Conservation (phyloP, 2,888 invertebrate species). For the Lithophane semibrunnea region DNA sequence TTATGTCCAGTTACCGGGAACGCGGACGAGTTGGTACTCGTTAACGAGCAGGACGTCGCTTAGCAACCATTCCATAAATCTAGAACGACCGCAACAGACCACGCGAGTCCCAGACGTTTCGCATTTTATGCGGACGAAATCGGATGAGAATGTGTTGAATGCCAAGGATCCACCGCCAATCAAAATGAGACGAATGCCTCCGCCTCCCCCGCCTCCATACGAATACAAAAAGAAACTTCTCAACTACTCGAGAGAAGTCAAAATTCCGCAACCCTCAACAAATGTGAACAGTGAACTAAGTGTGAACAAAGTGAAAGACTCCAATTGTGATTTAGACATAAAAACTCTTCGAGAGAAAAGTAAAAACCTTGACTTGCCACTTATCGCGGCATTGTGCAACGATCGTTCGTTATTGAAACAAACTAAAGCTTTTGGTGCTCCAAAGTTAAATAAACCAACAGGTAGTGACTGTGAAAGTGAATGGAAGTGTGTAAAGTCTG, state of each 20-base stretch:
- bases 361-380: constrained; percentile 96
- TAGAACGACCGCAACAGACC: constrained; percentile 92
- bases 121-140: constrained; percentile 93
- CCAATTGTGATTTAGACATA: constrained; percentile 92
- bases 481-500: constrained; percentile 84
- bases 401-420: constrained; percentile 97
- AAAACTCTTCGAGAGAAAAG: constrained; percentile 96
- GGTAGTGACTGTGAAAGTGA: constrained; percentile 87
- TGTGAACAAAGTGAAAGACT: constrained; percentile 82
- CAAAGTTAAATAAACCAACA: constrained; percentile 90
- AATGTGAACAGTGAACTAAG: constrained; percentile 77
- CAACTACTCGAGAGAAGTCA: constrained; percentile 86
- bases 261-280: constrained; percentile 72
- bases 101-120: constrained; percentile 87
- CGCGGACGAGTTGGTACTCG: constrained; percentile 92
- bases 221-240: constrained; percentile 89
- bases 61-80: constrained; percentile 91
- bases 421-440: constrained; percentile 96
- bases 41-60: constrained; percentile 90
- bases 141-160: constrained; percentile 95
- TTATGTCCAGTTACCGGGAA: constrained; percentile 92
- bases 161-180: constrained; percentile 88
- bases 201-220: constrained; percentile 89
- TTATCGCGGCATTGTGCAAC: constrained; percentile 98
- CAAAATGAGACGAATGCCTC: constrained; percentile 90